Base-by-base conservation (phyloP, 2,888 invertebrate genomes). In the Hyles lineata region DNA sequence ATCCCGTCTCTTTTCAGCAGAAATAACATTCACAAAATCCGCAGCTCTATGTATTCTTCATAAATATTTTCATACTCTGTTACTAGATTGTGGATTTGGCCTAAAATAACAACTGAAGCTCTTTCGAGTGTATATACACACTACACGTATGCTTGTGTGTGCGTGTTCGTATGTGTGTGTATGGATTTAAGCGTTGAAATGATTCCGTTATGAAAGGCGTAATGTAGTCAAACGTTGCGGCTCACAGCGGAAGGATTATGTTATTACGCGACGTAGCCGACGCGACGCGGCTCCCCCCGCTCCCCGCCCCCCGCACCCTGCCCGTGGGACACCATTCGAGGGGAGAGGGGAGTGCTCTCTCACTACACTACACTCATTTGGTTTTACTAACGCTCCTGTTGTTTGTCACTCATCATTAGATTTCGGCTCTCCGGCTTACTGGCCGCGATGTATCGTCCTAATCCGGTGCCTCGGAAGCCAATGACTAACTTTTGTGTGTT, bases 191-290 rank as follows among this genome's bases (percentile, higher is more conserved):
- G 43, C 67, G 67, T 50, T 67, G 67, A 67, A 67, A 67, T 67
- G 67, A 67, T 67, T 67, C 43, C 67, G 50, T 67, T 67, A 67
- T 50, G 50, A 67, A 67, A 67, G 43, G 67, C 67, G 21, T 67
- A 67, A 67, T 67, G 67, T 67, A 67, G 67, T 67, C 50, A 67
- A 67, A 67, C 67, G 50, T 23, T 23, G 23, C 67, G 67, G 67
- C 67, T 67, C 67, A 3, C 50, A 23, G 67, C 50, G 67, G 67
- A 67, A 67, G 67, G 50, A 67, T 67, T 67, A 67, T 67, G 67
- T 67, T 67, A 67, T 67, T 67, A 67, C 43, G 67, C 67, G 67
- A 67, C 67, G 67, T 23, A 67, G 43, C 50, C 50, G 23, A 11
- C 43, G 62, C 29, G 17, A 17, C 29, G 19, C 15, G 32, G 11